These are phyloP conservation scores for Sminthopsis crassicaudata DNA, from an alignment of 2,113 vertebrate genomes.

Conservation along the genomic window DNA sequence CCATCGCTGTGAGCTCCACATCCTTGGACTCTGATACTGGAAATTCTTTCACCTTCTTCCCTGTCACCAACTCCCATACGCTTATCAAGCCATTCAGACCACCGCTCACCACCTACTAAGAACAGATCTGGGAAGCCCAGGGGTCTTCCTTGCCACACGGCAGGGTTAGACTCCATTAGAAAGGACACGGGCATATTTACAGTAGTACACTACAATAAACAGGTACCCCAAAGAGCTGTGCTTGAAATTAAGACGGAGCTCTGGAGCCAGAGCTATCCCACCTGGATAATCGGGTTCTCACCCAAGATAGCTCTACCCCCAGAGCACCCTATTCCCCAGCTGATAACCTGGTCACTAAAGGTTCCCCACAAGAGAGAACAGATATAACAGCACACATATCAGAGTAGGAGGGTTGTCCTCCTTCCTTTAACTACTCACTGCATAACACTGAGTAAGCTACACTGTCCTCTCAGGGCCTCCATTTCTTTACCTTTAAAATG, in stretches of 20 bases:
- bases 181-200: not conserved
- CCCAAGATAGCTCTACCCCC: not conserved
- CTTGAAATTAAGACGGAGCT: not conserved
- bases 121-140: not conserved
- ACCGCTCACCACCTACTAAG: slow-evolving; percentile 79
- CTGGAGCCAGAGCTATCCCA: not conserved
- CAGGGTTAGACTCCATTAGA: not conserved
- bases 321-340: not conserved
- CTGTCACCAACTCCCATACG: slow-evolving; percentile 77
- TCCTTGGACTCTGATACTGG: not conserved
- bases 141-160: not conserved
- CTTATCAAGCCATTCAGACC: slow-evolving; percentile 66
- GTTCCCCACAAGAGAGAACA: not conserved
- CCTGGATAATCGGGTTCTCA: not conserved
- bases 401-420: not conserved
- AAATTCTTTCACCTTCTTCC: slow-evolving; percentile 78
- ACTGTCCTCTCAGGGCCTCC: not conserved
- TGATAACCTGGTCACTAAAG: not conserved
- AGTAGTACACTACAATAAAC: not conserved
- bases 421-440: not conserved
- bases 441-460: not conserved
- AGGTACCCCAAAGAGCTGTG: not conserved
- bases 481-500: not conserved
- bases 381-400: not conserved
- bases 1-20: slow-evolving; percentile 79